Base-by-base conservation (phyloP, 2,797 vertebrate genomes). In the Cossypha polioptera region DNA sequence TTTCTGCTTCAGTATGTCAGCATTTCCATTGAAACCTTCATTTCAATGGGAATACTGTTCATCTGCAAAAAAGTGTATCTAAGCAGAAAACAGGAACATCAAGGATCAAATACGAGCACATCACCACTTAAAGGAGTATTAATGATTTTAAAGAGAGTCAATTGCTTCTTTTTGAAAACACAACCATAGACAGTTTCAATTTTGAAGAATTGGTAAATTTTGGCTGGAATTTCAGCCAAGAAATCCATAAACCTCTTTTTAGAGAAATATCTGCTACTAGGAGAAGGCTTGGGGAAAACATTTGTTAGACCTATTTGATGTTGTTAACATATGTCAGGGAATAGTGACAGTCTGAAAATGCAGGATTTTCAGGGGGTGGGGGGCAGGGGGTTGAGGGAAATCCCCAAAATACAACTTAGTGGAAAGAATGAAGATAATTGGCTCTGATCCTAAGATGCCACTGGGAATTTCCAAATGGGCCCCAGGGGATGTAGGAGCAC, bases 1-100 rank as follows among this genome's bases (percentile, higher is more conserved):
- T 97, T 77, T 51, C 26, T 85, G 36, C 29, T 90, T 38, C 63
- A 82, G 58, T 72, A 4, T 77, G 86, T 97, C 96, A 97, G 93
- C 97, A 95, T 73, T 97, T 97, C 90, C 79, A 80, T 61, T 80
- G 58, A 90, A 86, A 94, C 33, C 20, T 51, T 88, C 80, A n/a
- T 95, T 97, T 93, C 92, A 95, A 94, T 63, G 69, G 80, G 28
- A 71, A 88, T 68, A 59, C 36, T 82, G 38, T 20, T 95, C 51
- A 85, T 76, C 85, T 95, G 85, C 92, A 88, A 76, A 94, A 95
- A 92, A 89, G 61, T 54, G 40, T 90, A 31, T 94, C 92, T 91
- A 94, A 94, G 93, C 92, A 95, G 86, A 94, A 96, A 95, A 84
- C 2, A 4, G 59, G 54, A 87, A 88, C 29, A 71, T 75, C 72